Base-by-base conservation (phyloP, 2,113 vertebrate genomes). In the Myotis lucifugus region DNA sequence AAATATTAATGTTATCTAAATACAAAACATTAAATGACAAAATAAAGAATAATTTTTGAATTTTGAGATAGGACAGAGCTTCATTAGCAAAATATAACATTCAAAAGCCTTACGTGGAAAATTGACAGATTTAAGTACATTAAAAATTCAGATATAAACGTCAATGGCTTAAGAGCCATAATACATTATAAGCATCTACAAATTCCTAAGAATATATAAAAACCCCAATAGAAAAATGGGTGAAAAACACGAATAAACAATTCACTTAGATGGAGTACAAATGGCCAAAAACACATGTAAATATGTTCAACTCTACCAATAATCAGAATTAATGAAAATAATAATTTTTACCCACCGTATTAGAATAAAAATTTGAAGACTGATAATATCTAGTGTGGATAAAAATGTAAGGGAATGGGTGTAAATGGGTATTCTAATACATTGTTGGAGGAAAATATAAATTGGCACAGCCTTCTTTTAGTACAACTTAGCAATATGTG, bases 271-370 rank as follows among this genome's bases (percentile, higher is more conserved):
- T 32, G 25, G 77, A 74, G 34, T 50, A 6, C 17, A 82, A 78
- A 88, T 85, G 32, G 18, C 27, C 21, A 13, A 56, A 95, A 93
- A 18, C 10, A 70, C 42, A 56, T 2, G 54, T 73, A 93, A 93
- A 77, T 70, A 88, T 23, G 2, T 61, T 89, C 23, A 85, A 50
- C 14, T 85, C 40, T 52, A 70, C 23, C 59, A 85, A 64, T 50
- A 95, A 83, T 34, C 19, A 64, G 61, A 91, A n/a, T 13, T 13
- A 91, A 64, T 76, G 32, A 88, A 88, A 96, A 70, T 72, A 96
- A 70, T 66, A 79, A 81, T 59, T 93, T 87, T 86, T 78, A 77
- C 5, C 69, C 1, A 77, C 2, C 14, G 52, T 17, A 56, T 5
- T 46, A 18, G 25, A 91, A 94, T 61, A 82, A 18, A 83, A 14